Conservation (phyloP, 2,888 invertebrate genomes). For the Hymenopus coronatus region DNA sequence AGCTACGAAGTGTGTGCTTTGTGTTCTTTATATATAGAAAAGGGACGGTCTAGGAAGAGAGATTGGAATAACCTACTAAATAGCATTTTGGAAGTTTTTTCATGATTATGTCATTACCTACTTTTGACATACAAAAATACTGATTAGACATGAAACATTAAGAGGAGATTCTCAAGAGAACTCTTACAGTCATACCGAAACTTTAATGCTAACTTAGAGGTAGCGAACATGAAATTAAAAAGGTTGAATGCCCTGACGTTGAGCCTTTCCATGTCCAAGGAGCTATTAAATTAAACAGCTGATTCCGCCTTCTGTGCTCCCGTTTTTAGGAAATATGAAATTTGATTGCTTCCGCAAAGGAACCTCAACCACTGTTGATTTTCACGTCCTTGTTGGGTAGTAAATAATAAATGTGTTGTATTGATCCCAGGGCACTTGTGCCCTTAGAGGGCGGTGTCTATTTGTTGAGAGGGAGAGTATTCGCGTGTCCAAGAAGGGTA, state of each 20-base stretch:
- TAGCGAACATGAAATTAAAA: neutral
- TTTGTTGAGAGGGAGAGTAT: neutral
- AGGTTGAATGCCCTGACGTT: neutral
- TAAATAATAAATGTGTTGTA: neutral
- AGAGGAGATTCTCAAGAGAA: no score
- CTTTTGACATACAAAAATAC: no score
- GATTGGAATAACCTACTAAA: no score
- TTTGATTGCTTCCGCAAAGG: neutral
- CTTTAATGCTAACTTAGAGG: no score
- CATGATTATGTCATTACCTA: no score
- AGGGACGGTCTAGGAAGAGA: no score
- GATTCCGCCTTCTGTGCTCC: neutral
- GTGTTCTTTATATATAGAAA: no score
- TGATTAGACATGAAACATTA: no score
- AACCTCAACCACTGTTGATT: neutral
- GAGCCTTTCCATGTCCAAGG: neutral
- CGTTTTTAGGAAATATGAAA: neutral
- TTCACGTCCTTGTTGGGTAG: neutral
- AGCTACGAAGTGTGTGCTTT: no score
- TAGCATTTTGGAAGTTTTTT: no score
- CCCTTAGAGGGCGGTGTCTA: neutral
- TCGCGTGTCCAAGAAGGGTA: neutral
- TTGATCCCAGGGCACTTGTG: neutral
- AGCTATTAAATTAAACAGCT: neutral
- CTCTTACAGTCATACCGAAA: no score